These are phyloP conservation scores for Troides helena DNA, from an alignment of 2,888 invertebrate genomes.

Conservation along the genomic window DNA sequence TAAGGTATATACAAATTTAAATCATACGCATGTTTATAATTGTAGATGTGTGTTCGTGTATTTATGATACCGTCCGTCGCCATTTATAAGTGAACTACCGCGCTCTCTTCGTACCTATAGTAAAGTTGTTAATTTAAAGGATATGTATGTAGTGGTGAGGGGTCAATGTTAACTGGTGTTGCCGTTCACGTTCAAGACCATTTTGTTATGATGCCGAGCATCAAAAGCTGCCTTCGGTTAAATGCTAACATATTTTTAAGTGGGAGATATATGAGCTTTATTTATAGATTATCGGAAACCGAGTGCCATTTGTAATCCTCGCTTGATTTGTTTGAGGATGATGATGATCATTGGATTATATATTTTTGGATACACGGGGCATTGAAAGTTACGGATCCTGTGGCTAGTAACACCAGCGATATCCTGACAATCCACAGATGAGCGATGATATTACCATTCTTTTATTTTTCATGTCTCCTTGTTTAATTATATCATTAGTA, in stretches of 20 bases:
- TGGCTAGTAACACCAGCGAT: neutral
- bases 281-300: slow-evolving; percentile 67
- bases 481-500: no score
- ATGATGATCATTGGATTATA: slow-evolving; percentile 44
- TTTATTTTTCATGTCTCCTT: neutral
- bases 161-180: slow-evolving; percentile 44
- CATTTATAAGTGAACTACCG: slow-evolving; percentile 46
- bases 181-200: slow-evolving; percentile 36
- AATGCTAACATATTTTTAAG: slow-evolving; percentile 71
- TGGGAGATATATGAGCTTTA: slow-evolving; percentile 60
- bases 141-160: slow-evolving; percentile 30
- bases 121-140: slow-evolving; percentile 8
- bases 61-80: slow-evolving; percentile 59
- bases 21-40: slow-evolving; percentile 38
- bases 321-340: slow-evolving; percentile 63
- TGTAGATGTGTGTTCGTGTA: slow-evolving; percentile 53
- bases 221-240: slow-evolving; percentile 53
- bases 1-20: slow-evolving; percentile 35
- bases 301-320: slow-evolving; percentile 64
- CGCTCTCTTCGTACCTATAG: slow-evolving; percentile 30
- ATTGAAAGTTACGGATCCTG: slow-evolving; percentile 2
- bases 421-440: no score
- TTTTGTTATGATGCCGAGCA: slow-evolving; percentile 63
- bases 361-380: slow-evolving; percentile 29
- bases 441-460: neutral